Evolutionary conservation across 92 coral and sea anemone genomes (phyloP).

Genomic region (Micromussa lordhowensis): DNA sequence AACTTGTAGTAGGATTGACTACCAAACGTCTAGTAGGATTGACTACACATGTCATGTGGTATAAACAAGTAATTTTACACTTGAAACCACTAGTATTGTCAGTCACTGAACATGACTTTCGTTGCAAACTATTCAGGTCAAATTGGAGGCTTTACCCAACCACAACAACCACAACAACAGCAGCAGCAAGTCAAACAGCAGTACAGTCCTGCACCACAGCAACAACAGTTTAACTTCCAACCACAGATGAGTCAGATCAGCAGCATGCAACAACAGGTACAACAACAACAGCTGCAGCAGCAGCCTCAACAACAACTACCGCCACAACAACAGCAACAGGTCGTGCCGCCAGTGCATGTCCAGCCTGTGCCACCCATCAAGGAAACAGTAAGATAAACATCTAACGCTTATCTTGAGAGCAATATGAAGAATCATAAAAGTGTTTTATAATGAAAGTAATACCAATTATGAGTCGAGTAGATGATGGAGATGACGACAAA

Average conservation of each 20-base stretch:
- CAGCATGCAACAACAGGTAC: slow-evolving; percentile 61
- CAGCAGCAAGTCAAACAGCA: slow-evolving; percentile 39
- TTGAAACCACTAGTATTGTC: not conserved
- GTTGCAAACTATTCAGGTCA: slow-evolving; percentile 56
- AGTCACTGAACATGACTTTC: not conserved
- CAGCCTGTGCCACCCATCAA: slow-evolving; percentile 63
- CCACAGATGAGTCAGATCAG: slow-evolving; percentile 80
- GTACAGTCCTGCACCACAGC: slow-evolving; percentile 59
- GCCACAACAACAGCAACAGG: slow-evolving; percentile 57
- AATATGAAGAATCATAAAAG: not conserved
- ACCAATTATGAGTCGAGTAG: no score
- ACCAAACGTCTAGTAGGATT: not conserved
- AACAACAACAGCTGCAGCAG: slow-evolving; percentile 68
- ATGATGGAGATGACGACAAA: no score
- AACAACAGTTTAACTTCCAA: slow-evolving; percentile 85
- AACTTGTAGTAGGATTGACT: not conserved
- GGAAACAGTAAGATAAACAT: slow-evolving; percentile 18
- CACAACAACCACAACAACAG: slow-evolving; percentile 27
- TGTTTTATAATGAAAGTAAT: no score
- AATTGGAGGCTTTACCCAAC: slow-evolving; percentile 61
- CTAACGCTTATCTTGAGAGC: not conserved
- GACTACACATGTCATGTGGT: not conserved
- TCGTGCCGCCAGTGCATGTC: slow-evolving; percentile 67
- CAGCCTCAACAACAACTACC: slow-evolving; percentile 54
- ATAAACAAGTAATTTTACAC: not conserved